Evolutionary conservation across 1,140 invertebrate genomes (phyloP).

Genomic region (Anthonomus grandis): DNA sequence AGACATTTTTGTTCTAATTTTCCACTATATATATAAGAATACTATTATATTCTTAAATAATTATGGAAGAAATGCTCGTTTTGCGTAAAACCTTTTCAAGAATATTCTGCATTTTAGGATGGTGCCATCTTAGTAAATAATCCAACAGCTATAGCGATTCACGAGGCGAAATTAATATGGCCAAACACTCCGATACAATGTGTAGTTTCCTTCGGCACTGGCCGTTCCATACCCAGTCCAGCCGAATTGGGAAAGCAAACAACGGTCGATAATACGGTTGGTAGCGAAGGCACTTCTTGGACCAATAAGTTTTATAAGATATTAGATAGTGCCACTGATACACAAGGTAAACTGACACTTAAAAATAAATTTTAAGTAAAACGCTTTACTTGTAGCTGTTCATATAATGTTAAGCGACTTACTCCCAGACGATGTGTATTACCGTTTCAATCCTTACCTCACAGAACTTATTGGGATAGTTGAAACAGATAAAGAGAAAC

Average conservation of each 20-base stretch:
- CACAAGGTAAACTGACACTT: constrained; percentile 61
- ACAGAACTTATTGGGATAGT: constrained; percentile 79
- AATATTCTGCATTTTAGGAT: constrained; percentile 54
- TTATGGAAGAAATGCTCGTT: too few species aligned
- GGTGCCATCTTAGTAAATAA: constrained; percentile 89
- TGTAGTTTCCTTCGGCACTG: constrained; percentile 87
- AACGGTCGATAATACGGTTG: constrained; percentile 36
- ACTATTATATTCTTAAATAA: too few species aligned
- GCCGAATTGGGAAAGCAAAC: constrained; percentile 32
- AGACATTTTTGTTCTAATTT: too few species aligned
- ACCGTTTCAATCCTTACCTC: constrained; percentile 87
- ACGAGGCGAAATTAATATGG: constrained; percentile 85
- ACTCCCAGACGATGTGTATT: constrained; percentile 75
- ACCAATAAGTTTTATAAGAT: constrained; percentile 81
- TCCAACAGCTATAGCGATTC: constrained; percentile 83
- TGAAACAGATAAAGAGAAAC: constrained; percentile 71
- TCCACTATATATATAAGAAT: too few species aligned
- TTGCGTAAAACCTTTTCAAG: not conserved
- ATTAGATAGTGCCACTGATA: constrained; percentile 86
- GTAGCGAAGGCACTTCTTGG: constrained; percentile 58
- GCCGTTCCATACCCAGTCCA: constrained; percentile 54
- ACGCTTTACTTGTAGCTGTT: constrained; percentile 56
- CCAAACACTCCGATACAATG: constrained; percentile 76
- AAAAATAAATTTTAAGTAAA: not conserved
- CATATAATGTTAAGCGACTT: constrained; percentile 81